These are phyloP conservation scores for Cacoxenus indagator DNA, from an alignment of 2,888 invertebrate genomes.

Conservation along the genomic window DNA sequence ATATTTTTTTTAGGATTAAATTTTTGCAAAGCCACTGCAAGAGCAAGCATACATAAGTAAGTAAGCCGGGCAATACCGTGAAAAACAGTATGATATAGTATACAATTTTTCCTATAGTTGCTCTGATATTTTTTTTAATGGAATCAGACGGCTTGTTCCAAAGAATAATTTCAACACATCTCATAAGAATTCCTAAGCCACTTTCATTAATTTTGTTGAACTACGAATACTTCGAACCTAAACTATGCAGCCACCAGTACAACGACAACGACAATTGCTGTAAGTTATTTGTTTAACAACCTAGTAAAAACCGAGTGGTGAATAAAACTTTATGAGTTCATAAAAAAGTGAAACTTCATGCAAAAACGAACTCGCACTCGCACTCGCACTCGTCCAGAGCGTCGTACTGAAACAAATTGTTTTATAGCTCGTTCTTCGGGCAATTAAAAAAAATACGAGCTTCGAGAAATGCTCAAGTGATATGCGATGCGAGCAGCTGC, in stretches of 20 bases:
- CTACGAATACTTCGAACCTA: no score
- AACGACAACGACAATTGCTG: conserved; percentile 39
- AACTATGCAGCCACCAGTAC: conserved; percentile 25
- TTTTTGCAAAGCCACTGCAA: no score
- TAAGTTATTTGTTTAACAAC: conserved; percentile 26
- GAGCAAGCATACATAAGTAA: no score
- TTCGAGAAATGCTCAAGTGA: conserved; percentile 12
- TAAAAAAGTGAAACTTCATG: conserved; percentile 56
- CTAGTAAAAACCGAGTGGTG: conserved; percentile 27
- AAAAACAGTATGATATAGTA: no score
- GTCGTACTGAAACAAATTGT: background rate
- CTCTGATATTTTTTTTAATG: no score
- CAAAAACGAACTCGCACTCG: background rate
- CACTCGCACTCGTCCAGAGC: background rate
- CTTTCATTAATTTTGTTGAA: background rate
- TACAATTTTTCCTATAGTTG: no score
- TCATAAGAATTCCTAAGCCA: no score
- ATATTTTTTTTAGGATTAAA: no score
- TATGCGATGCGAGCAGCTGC: background rate
- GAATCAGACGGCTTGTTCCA: no score
- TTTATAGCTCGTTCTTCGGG: conserved; percentile 2
- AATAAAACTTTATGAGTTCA: conserved; percentile 37
- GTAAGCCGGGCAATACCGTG: no score
- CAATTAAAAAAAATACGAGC: conserved; percentile 5
- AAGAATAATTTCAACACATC: no score